These are phyloP conservation scores for Tylochromis polylepis DNA, from an alignment of 2,113 vertebrate genomes.

Conservation along the genomic window DNA sequence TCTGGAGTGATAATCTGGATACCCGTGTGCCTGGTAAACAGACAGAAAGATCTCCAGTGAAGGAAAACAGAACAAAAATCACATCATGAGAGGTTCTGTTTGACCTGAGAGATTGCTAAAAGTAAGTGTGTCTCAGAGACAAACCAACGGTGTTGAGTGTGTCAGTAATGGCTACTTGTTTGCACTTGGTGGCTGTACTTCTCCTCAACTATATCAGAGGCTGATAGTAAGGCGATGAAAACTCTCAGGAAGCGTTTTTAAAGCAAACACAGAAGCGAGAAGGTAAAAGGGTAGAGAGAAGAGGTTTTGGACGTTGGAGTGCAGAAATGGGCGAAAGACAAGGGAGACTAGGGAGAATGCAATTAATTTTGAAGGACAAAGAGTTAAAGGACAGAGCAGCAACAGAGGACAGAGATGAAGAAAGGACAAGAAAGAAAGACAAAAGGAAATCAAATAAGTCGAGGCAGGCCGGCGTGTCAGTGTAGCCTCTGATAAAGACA, in stretches of 20 bases:
- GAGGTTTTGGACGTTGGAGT: background rate
- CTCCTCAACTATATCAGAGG: background rate
- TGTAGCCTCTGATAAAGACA: background rate
- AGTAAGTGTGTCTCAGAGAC: background rate
- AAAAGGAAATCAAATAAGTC: background rate
- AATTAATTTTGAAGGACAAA: conserved; percentile 32
- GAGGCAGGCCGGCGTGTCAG: background rate
- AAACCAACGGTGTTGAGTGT: background rate
- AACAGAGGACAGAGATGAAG: conserved; percentile 5
- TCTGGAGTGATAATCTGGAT: conserved; percentile 18
- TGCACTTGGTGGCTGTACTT: background rate
- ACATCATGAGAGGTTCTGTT: background rate
- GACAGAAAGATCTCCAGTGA: background rate
- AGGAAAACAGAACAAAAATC: background rate
- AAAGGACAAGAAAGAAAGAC: background rate
- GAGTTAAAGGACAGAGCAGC: background rate
- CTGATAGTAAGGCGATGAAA: background rate
- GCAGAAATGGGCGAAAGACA: background rate
- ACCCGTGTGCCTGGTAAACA: background rate
- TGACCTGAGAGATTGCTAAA: background rate
- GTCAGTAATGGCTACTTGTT: background rate
- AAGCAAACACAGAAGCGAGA: background rate
- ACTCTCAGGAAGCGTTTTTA: background rate
- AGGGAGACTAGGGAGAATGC: background rate
- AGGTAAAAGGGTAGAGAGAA: conserved; percentile 3